Conservation (phyloP, 2,888 invertebrate genomes). For the Tanypteryx hageni region DNA sequence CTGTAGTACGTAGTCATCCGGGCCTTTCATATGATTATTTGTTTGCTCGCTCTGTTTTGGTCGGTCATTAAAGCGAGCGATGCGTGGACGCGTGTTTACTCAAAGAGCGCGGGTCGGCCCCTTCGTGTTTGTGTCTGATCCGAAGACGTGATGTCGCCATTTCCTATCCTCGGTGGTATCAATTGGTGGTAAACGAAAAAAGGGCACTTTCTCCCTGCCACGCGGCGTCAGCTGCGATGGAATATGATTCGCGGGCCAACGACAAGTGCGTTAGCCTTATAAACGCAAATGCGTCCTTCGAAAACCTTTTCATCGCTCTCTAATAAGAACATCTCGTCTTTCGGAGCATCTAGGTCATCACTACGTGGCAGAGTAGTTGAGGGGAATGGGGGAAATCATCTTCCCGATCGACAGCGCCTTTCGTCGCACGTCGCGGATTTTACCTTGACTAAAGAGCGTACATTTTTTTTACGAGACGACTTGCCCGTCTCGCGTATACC, state of each 20-base stretch:
- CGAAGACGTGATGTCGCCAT: not conserved
- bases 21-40: no score
- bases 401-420: not conserved
- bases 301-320: not conserved
- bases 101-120: not conserved
- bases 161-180: not conserved
- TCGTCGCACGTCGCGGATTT: not conserved
- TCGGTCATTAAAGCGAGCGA: not conserved
- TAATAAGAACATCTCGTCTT: slow-evolving; percentile 24
- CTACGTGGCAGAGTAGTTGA: not conserved
- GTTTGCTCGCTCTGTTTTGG: not conserved
- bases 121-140: not conserved
- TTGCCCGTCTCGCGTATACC: no score
- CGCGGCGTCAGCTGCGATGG: not conserved
- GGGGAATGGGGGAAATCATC: not conserved
- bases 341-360: not conserved
- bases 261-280: slow-evolving; percentile 1
- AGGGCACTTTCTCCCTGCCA: not conserved
- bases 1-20: no score
- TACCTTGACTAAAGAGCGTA: not conserved
- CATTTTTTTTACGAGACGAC: not conserved
- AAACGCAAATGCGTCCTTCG: not conserved
- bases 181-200: not conserved
- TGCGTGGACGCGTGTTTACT: not conserved
- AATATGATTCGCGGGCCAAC: not conserved